phyloP scores from a whole-genome alignment of 2,113 vertebrate species.

The Ahaetulla prasina region DNA sequence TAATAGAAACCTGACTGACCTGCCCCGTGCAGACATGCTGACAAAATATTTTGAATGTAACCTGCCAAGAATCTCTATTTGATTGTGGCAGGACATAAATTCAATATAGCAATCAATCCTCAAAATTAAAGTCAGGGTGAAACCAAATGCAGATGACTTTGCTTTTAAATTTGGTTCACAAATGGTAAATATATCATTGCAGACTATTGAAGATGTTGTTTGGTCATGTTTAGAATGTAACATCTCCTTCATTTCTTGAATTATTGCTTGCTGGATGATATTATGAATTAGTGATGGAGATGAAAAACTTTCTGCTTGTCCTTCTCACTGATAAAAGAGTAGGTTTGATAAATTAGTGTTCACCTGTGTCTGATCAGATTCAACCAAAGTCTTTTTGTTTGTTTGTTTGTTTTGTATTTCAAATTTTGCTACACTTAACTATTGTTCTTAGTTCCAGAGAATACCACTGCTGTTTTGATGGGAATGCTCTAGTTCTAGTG shows the following conservation, averaged over 20 bases:
- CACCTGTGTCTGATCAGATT: neutral
- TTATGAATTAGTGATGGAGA: neutral
- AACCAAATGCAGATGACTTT: neutral
- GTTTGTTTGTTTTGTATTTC: neutral
- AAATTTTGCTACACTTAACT: neutral
- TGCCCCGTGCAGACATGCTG: neutral
- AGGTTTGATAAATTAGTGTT: neutral
- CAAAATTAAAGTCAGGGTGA: neutral
- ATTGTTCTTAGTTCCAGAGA: neutral
- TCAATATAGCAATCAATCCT: neutral
- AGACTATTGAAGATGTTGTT: neutral
- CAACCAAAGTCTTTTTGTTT: neutral
- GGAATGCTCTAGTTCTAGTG: neutral
- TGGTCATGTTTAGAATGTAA: neutral
- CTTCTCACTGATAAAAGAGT: neutral
- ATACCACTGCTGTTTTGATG: neutral
- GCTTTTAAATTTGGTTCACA: neutral
- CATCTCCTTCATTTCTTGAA: neutral
- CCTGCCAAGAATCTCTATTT: neutral
- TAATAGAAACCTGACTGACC: neutral
- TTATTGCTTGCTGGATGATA: neutral
- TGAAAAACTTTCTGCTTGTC: neutral
- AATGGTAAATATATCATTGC: neutral
- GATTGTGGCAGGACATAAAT: neutral
- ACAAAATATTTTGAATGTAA: neutral